phyloP scores from a whole-genome alignment of 2,797 vertebrate species.

The Poecilia picta region DNA sequence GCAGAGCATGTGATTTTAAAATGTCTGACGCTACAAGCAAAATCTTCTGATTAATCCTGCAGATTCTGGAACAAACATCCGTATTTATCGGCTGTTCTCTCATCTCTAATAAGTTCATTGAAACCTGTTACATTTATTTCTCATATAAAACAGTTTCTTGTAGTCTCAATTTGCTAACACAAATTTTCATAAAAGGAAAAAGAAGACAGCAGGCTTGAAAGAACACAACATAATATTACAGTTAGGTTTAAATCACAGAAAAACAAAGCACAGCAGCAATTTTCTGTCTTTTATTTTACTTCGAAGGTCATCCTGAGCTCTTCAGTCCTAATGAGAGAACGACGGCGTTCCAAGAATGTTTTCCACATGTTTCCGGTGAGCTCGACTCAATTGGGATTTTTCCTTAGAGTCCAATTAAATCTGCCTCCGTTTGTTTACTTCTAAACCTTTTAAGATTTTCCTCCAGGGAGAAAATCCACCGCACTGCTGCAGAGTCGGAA shows the following conservation, averaged over 20 bases:
- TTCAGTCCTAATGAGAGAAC: conserved; percentile 34
- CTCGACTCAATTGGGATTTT: conserved; percentile 52
- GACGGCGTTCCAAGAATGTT: background rate
- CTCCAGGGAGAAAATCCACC: conserved; percentile 30
- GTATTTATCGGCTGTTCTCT: background rate
- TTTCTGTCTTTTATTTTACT: conserved; percentile 15
- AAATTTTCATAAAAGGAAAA: background rate
- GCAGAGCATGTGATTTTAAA: background rate
- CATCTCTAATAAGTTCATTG: background rate
- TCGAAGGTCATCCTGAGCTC: conserved; percentile 15
- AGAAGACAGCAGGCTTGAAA: background rate
- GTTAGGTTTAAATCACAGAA: conserved; percentile 1
- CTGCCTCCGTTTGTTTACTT: conserved; percentile 51
- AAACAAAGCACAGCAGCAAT: background rate
- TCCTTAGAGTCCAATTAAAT: conserved; percentile 60
- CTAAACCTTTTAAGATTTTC: conserved; percentile 45
- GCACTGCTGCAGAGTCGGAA: conserved; percentile 14
- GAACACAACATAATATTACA: background rate
- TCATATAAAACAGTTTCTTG: background rate
- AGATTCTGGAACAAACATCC: background rate
- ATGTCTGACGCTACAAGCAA: background rate
- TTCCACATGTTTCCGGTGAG: conserved; percentile 30
- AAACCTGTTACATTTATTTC: background rate
- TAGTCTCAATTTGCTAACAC: background rate
- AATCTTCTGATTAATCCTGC: background rate